These are phyloP conservation scores for Epizoanthus fatuus DNA, from an alignment of 92 coral and sea anemone genomes.

Conservation along the genomic window DNA sequence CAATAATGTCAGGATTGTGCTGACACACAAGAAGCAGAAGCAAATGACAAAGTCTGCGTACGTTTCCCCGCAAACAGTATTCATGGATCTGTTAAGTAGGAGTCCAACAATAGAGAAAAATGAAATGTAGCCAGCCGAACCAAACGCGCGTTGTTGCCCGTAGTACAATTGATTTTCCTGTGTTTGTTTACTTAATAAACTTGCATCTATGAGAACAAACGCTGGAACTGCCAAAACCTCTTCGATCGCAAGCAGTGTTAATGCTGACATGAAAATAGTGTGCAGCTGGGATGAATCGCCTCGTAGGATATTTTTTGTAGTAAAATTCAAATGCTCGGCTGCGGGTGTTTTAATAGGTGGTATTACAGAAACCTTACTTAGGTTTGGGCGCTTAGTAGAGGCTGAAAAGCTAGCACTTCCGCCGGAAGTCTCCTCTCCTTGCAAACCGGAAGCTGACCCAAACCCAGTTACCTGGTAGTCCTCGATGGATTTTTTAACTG, in stretches of 20 bases:
- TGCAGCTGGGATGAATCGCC: constrained; percentile 66
- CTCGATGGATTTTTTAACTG: constrained; percentile 15
- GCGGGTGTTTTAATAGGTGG: not conserved
- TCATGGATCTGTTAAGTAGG: constrained; percentile 86
- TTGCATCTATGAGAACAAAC: constrained; percentile 79
- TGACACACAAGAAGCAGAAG: constrained; percentile 85
- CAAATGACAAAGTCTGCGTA: constrained; percentile 92
- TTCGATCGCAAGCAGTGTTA: constrained; percentile 64
- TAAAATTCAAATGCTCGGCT: constrained; percentile 41
- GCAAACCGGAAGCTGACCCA: constrained; percentile 28
- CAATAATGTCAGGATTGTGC: constrained; percentile 79
- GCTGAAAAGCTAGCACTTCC: constrained; percentile 23
- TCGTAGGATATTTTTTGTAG: constrained; percentile 70
- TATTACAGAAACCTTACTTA: not conserved
- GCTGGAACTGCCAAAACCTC: constrained; percentile 81
- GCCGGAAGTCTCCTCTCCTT: constrained; percentile 44
- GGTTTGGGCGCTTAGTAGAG: not conserved
- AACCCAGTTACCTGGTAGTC: constrained; percentile 31
- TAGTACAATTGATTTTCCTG: constrained; percentile 73
- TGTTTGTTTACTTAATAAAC: constrained; percentile 75
- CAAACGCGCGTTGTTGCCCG: constrained; percentile 92
- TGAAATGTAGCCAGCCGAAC: constrained; percentile 87
- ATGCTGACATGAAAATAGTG: constrained; percentile 74
- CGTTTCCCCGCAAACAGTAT: constrained; percentile 85
- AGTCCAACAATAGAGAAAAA: constrained; percentile 80